phyloP scores from a whole-genome alignment of 1,140 invertebrate species.

The Diorhabda sublineata region DNA sequence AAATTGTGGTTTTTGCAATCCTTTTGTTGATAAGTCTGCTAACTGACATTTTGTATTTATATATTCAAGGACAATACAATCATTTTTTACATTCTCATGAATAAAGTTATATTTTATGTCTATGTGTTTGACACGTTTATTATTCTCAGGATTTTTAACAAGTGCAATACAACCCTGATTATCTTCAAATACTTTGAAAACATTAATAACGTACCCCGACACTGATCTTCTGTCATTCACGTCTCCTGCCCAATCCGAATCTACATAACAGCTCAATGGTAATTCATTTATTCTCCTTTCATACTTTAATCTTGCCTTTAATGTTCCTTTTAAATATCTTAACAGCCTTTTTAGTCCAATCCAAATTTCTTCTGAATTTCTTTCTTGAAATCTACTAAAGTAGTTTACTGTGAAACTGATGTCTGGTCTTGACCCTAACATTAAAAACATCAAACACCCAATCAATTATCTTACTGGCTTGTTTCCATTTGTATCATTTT shows the following conservation, averaged over 20 bases:
- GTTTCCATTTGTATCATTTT: neutral
- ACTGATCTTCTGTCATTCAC: no score
- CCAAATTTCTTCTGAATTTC: neutral
- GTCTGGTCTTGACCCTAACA: neutral
- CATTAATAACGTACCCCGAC: no score
- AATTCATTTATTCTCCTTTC: no score
- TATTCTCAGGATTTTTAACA: constrained; percentile 45
- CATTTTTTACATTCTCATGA: constrained; percentile 21
- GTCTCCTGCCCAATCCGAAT: no score
- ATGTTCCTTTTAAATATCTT: no score
- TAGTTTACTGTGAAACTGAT: neutral
- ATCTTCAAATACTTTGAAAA: constrained; percentile 9
- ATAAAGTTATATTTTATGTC: constrained; percentile 34
- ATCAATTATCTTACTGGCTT: constrained; percentile 5
- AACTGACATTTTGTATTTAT: constrained; percentile 26
- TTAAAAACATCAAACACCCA: constrained; percentile 12
- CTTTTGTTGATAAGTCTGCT: constrained; percentile 37
- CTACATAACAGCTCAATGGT: no score
- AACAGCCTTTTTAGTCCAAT: neutral
- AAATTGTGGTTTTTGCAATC: neutral
- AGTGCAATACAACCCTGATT: constrained; percentile 41
- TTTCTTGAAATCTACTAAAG: neutral
- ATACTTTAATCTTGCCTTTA: no score
- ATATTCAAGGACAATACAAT: constrained; percentile 23
- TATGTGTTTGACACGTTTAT: constrained; percentile 42